Evolutionary conservation across 2,888 invertebrate species (phyloP).

Genomic region (Amaurobius ferox): DNA sequence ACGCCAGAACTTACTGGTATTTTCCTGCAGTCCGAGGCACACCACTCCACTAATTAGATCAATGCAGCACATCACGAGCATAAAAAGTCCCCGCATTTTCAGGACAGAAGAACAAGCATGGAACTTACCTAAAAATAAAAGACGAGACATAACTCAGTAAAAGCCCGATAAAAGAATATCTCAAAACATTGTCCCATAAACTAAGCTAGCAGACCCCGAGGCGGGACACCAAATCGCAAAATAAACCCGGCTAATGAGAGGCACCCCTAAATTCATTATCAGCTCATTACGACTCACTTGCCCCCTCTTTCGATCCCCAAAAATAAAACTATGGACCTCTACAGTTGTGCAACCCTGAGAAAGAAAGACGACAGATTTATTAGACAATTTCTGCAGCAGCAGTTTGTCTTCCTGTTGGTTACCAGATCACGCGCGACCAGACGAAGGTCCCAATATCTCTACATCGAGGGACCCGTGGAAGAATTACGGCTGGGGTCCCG

Average conservation of each 20-base stretch:
- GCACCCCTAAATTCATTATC: conserved; percentile 45
- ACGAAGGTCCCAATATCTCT: conserved; percentile 4
- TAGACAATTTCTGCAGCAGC: neutral
- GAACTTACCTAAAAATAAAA: conserved; percentile 9
- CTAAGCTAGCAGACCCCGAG: neutral
- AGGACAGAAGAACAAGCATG: neutral
- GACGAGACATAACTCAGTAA: neutral
- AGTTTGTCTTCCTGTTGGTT: conserved; percentile 41
- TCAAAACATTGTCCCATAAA: conserved; percentile 20
- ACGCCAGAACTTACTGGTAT: neutral
- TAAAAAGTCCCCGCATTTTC: neutral
- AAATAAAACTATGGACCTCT: conserved; percentile 17
- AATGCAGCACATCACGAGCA: neutral
- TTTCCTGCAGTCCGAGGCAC: neutral
- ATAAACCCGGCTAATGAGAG: conserved; percentile 28
- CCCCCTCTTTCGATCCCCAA: conserved; percentile 7
- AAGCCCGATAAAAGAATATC: conserved; percentile 3
- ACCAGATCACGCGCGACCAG: conserved; percentile 43
- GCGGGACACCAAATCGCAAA: conserved; percentile 7
- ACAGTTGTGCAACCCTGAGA: neutral
- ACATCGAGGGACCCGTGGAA: conserved; percentile 38
- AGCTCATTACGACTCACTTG: conserved; percentile 31
- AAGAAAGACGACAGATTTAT: conserved; percentile 56
- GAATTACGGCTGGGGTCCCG: conserved; percentile 47
- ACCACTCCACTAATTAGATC: neutral